Conservation (phyloP, 2,888 invertebrate species). For the Tenthredo livida region DNA sequence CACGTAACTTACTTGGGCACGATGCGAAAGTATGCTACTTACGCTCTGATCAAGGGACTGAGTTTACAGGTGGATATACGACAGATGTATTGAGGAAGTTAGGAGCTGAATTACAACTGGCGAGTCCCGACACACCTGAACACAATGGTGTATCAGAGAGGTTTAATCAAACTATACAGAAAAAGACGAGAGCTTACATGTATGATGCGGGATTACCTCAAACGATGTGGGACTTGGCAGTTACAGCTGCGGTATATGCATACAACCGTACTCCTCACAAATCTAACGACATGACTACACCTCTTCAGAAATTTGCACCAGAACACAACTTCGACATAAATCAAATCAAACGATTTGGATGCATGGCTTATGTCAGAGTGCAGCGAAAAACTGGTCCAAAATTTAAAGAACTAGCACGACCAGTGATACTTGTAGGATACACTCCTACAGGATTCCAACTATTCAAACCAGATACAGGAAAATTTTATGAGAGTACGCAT, state of each 20-base stretch:
- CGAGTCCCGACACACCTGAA: conserved; percentile 46
- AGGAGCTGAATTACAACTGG: conserved; percentile 53
- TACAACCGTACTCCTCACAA: conserved; percentile 60
- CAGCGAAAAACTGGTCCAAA: conserved; percentile 57
- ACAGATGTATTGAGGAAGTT: conserved; percentile 56
- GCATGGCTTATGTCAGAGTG: conserved; percentile 55
- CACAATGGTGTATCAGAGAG: conserved; percentile 58
- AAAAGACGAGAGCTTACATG: conserved; percentile 56
- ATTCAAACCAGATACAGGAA: conserved; percentile 57
- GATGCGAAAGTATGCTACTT: conserved; percentile 64
- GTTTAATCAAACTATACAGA: conserved; percentile 59
- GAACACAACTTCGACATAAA: conserved; percentile 51
- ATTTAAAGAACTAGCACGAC: conserved; percentile 56
- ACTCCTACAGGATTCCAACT: conserved; percentile 58
- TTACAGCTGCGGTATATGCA: no score
- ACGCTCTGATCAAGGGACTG: conserved; percentile 60
- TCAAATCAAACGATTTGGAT: conserved; percentile 55
- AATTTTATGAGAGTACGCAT: conserved; percentile 59
- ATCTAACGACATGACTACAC: conserved; percentile 49
- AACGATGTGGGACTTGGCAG: conserved; percentile 59
- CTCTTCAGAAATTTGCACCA: conserved; percentile 50
- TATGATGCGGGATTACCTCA: conserved; percentile 57
- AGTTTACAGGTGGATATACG: conserved; percentile 52
- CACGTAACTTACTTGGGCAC: conserved; percentile 61
- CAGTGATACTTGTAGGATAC: conserved; percentile 58